Evolutionary conservation across 2,797 vertebrate genomes (phyloP).

Genomic region (Brachyalestes nurse): DNA sequence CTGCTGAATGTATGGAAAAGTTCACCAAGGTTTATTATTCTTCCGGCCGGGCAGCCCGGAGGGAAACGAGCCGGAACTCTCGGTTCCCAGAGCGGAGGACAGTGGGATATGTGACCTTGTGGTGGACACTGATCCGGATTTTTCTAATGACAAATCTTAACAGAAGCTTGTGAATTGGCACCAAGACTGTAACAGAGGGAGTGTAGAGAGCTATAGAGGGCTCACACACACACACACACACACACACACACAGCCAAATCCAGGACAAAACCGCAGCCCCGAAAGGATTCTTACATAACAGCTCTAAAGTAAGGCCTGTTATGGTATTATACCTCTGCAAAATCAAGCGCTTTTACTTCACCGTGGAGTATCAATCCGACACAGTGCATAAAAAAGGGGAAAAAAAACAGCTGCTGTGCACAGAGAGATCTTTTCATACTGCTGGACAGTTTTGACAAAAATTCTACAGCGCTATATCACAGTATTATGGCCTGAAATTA

Average conservation of each 20-base stretch:
- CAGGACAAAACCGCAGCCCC: conserved; percentile 56
- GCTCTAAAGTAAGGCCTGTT: conserved; percentile 32
- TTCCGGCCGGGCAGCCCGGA: not conserved
- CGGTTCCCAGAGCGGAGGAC: conserved; percentile 25
- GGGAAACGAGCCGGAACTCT: conserved; percentile 1
- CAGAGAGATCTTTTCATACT: not conserved
- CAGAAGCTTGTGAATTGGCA: conserved; percentile 16
- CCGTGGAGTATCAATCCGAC: not conserved
- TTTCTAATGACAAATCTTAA: conserved; percentile 2
- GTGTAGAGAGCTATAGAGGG: conserved; percentile 9
- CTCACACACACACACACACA: conserved; percentile 38
- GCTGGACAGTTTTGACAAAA: not conserved
- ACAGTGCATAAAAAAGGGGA: not conserved
- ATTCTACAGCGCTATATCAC: not conserved
- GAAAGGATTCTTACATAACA: conserved; percentile 55
- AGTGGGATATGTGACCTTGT: conserved; percentile 21
- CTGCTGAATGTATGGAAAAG: conserved; percentile 1
- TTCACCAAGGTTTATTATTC: not conserved
- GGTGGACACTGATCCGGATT: conserved; percentile 18
- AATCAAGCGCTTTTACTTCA: not conserved
- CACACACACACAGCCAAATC: conserved; percentile 59
- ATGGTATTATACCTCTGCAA: conserved; percentile 12
- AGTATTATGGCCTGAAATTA: not conserved
- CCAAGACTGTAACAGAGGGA: conserved; percentile 20
- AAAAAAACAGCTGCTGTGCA: conserved; percentile 12